Conservation (phyloP, 2,888 invertebrate species). For the Cremastinae sp. region DNA sequence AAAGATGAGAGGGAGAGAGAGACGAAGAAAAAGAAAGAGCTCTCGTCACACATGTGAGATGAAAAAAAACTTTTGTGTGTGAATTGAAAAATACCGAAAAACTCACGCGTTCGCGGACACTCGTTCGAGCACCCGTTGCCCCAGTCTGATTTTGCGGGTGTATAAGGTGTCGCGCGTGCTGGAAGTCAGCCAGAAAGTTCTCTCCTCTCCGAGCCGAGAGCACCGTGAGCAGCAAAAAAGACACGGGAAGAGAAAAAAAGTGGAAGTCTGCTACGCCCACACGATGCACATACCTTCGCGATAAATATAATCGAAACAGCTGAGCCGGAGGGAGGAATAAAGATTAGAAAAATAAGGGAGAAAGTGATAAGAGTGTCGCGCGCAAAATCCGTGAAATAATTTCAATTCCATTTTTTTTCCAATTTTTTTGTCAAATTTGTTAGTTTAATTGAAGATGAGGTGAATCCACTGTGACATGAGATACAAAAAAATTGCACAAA, state of each 20-base stretch:
- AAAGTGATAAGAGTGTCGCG: not conserved
- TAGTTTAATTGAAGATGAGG: too few species aligned
- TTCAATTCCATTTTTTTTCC: not conserved
- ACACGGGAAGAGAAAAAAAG: slow-evolving; percentile 34
- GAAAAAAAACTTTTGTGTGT: slow-evolving; percentile 43
- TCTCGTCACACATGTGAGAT: slow-evolving; percentile 29
- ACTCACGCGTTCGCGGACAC: slow-evolving; percentile 48
- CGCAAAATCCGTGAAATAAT: too few species aligned
- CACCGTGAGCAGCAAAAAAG: slow-evolving; percentile 57
- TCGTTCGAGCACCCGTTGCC: slow-evolving; percentile 62
- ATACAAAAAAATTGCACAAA: not conserved
- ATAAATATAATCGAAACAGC: slow-evolving; percentile 78
- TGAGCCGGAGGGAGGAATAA: slow-evolving; percentile 35
- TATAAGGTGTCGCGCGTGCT: slow-evolving; percentile 75
- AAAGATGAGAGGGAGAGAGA: slow-evolving; percentile 1
- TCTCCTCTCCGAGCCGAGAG: slow-evolving; percentile 39
- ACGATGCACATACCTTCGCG: slow-evolving; percentile 78
- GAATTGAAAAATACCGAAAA: slow-evolving; percentile 65
- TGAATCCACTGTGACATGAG: not conserved
- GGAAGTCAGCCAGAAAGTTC: slow-evolving; percentile 74
- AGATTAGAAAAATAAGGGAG: not conserved
- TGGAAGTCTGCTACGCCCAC: slow-evolving; percentile 70
- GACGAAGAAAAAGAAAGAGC: slow-evolving; percentile 23
- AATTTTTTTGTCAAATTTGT: too few species aligned
- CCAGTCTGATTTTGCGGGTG: slow-evolving; percentile 72